Conservation (phyloP, 1,140 invertebrate species). For the Phortica variegata region DNA sequence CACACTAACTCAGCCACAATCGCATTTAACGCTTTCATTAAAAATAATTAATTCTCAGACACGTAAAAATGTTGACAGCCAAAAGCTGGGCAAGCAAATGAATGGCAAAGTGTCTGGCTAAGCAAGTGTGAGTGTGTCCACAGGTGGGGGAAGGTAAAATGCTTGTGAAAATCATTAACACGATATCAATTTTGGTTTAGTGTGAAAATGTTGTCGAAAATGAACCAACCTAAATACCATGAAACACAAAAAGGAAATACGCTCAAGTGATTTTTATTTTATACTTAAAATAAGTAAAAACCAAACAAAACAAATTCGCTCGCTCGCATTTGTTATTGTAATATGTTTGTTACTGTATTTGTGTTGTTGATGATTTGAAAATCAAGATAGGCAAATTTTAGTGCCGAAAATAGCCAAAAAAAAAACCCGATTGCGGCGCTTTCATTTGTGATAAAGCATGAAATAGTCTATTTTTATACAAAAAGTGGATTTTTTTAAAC, state of each 20-base stretch:
- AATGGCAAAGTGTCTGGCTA: too few relatives aligned
- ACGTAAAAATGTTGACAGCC: conserved; percentile 22
- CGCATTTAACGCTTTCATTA: conserved; percentile 47
- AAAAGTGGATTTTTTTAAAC: too few relatives aligned
- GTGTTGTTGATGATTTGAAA: conserved; percentile 12
- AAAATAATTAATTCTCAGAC: conserved; percentile 49
- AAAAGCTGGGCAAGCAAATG: too few relatives aligned
- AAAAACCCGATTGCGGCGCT: conserved; percentile 48
- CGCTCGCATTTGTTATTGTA: conserved; percentile 9
- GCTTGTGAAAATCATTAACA: conserved; percentile 35
- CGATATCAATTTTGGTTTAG: conserved; percentile 40
- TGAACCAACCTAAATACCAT: conserved; percentile 25
- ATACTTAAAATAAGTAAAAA: conserved; percentile 9
- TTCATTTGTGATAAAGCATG: conserved; percentile 55
- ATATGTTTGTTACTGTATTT: too few relatives aligned
- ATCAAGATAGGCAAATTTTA: conserved; percentile 41
- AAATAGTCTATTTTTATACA: conserved; percentile 18
- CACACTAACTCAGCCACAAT: conserved; percentile 19
- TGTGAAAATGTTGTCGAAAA: conserved; percentile 39
- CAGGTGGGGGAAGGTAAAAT: conserved; percentile 16
- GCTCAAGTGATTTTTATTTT: conserved; percentile 48
- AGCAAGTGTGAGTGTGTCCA: not conserved
- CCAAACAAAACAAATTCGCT: too few relatives aligned
- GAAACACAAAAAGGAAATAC: conserved; percentile 44
- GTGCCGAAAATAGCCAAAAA: conserved; percentile 44